Evolutionary conservation across 2,888 invertebrate genomes (phyloP).

Genomic region (Cacoxenus indagator): DNA sequence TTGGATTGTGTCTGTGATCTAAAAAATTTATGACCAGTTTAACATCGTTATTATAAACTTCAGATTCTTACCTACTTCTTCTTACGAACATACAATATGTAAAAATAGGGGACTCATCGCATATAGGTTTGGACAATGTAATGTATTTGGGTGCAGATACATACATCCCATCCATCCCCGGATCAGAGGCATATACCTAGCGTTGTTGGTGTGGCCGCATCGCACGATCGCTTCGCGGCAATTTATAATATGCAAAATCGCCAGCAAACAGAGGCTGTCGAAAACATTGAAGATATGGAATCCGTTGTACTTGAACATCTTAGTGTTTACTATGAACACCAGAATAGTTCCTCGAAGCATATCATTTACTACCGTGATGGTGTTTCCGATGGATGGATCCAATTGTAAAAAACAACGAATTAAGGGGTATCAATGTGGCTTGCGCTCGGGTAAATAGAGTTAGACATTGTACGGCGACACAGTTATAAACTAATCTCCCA

Average conservation of each 20-base stretch:
- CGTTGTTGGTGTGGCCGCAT: conserved; percentile 83
- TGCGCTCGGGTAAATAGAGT: conserved; percentile 73
- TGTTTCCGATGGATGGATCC: conserved; percentile 89
- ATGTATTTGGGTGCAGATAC: conserved; percentile 88
- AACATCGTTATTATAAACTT: too few relatives aligned
- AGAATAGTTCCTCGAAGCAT: conserved; percentile 68
- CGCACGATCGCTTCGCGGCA: conserved; percentile 78
- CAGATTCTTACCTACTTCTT: too few relatives aligned
- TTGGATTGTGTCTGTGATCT: too few relatives aligned
- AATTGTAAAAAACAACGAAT: conserved; percentile 74
- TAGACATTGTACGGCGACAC: background rate
- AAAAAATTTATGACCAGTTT: too few relatives aligned
- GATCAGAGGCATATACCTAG: conserved; percentile 75
- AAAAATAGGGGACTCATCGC: conserved; percentile 54
- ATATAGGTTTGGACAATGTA: conserved; percentile 45
- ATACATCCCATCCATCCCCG: conserved; percentile 93
- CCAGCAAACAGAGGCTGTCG: conserved; percentile 80
- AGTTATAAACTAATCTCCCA: background rate
- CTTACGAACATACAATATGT: too few relatives aligned
- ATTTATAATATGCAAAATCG: conserved; percentile 83
- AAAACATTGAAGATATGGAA: conserved; percentile 82
- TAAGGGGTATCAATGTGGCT: conserved; percentile 80
- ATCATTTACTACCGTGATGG: conserved; percentile 89
- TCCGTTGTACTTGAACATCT: conserved; percentile 79
- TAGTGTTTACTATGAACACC: conserved; percentile 73